Base-by-base conservation (phyloP, 2,888 invertebrate genomes). In the Caenorhabditis sinica region DNA sequence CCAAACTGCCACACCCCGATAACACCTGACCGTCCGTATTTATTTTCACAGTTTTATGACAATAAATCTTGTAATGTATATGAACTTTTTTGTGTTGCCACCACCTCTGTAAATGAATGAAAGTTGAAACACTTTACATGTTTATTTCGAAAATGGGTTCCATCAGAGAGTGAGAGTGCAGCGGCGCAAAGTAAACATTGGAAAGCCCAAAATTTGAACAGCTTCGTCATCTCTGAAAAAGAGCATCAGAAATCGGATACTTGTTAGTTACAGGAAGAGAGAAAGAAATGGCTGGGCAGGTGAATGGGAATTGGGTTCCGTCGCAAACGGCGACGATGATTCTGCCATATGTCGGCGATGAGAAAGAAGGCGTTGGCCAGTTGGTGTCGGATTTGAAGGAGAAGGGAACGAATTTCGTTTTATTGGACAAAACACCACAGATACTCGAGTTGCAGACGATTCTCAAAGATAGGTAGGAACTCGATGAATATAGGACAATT, bases 401-500 rank as follows among this genome's bases (percentile, higher is more conserved):
- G 23, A 83, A 80, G 58, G 83, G 83, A 23, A 83, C 83, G 0
- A 79, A 85, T 25, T 77, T 90, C 49, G 87, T 90, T 9, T 72
- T 91, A 11, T 53, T 91, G 63, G 75, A 86, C n/a, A 86, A 86
- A 23, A 90, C 89, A 0, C 83, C 88, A n/a, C 89, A 86, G n/a
- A 82, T 92, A 15, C 15, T 85, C 13, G 92, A 92, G 65, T 84
- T 92, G 36, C 90, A 90, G 60, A 92, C 92, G 2, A 90, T 92
- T 72, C 83, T 92, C 9, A 88, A 90, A 60, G 90, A 92, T 80
- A 82, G 81, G 92, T 92, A 30, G 11, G 25, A n/a, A n/a, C n/a
- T n/a, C n/a, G n/a, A n/a, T n/a, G n/a, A n/a, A n/a, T n/a, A n/a
- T n/a, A n/a, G n/a, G n/a, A n/a, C n/a, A n/a, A n/a, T n/a, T n/a